A percentile compares a stretch with the other conserved stretches of the same genome.
Conservation (phyloP, 37 sponge, comb jelly and placozoan genomes). For the Cliona cf. orientalis region DNA sequence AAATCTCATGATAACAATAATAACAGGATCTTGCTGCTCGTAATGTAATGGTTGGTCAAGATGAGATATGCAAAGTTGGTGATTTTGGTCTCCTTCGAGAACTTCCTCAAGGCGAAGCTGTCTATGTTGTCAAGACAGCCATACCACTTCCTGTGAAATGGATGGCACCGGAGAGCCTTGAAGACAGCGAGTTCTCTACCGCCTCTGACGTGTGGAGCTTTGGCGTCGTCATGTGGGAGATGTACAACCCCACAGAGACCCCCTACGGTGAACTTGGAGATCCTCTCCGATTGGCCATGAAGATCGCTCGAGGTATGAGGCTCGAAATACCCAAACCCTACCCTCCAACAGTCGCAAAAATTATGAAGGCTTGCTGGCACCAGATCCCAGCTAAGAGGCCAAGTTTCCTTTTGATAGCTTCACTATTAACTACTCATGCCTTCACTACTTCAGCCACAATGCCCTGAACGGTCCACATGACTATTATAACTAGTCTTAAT, state of each 20-base stretch:
- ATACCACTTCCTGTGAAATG: slow-evolving; percentile 11
- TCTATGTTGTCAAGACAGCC: background rate
- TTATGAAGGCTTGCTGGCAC: slow-evolving; percentile 47
- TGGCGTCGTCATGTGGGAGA: slow-evolving; percentile 47
- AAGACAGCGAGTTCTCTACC: slow-evolving; percentile 12
- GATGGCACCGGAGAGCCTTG: slow-evolving; percentile 51
- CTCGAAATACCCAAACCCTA: background rate
- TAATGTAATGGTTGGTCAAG: slow-evolving; percentile 36
- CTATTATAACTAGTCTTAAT: too few relatives aligned
- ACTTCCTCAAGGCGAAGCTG: background rate
- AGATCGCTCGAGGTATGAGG: background rate
- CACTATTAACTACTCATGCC: slow-evolving; percentile 34
- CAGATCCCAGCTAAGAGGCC: slow-evolving; percentile 13
- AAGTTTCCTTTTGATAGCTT: slow-evolving; percentile 34
- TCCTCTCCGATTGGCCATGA: background rate
- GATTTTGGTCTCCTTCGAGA: slow-evolving; percentile 62
- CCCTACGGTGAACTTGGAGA: slow-evolving; percentile 4
- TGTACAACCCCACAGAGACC: slow-evolving; percentile 20
- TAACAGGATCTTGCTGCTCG: slow-evolving; percentile 27
- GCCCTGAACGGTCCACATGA: background rate
- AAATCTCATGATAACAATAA: background rate
- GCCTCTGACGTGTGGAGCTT: slow-evolving; percentile 51
- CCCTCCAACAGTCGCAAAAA: background rate
- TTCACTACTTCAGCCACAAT: background rate
- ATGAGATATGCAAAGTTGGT: slow-evolving; percentile 66